Conservation (phyloP, 2,888 invertebrate species). For the Trissolcus brochymenae region DNA sequence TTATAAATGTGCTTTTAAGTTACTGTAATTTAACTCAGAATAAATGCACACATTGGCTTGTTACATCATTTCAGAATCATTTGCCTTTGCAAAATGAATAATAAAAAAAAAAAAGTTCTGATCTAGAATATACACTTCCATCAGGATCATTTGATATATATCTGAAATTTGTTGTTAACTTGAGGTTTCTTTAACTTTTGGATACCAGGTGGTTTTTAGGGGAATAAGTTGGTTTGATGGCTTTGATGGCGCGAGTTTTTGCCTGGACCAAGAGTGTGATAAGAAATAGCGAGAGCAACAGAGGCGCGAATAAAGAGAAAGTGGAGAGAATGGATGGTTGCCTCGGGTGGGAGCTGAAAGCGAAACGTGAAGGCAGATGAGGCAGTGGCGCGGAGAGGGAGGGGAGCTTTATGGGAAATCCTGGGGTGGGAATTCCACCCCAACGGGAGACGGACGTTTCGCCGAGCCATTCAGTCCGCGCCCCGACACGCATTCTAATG, state of each 20-base stretch:
- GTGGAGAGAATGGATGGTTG: slow-evolving; percentile 18
- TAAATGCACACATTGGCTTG: no score
- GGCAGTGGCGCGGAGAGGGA: slow-evolving; percentile 27
- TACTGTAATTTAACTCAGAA: not conserved
- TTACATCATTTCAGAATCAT: no score
- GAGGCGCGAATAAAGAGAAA: slow-evolving; percentile 27
- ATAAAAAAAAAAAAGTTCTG: not conserved
- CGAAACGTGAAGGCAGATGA: slow-evolving; percentile 51
- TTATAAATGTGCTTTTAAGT: not conserved
- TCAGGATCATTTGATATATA: not conserved
- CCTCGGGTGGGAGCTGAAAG: slow-evolving; percentile 35
- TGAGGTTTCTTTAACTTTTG: not conserved
- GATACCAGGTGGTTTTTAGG: not conserved
- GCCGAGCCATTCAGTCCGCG: slow-evolving; percentile 58
- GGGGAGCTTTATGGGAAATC: slow-evolving; percentile 56
- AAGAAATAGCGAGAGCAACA: slow-evolving; percentile 14
- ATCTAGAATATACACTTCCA: no score
- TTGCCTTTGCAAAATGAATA: not conserved
- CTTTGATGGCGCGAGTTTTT: not conserved
- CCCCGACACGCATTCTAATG: slow-evolving; percentile 57
- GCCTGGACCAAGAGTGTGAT: slow-evolving; percentile 3
- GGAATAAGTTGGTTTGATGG: not conserved
- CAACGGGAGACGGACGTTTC: slow-evolving; percentile 56
- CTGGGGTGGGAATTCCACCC: slow-evolving; percentile 59
- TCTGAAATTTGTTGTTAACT: not conserved